Conservation (phyloP, 2,888 invertebrate species). For the Argyresthia albistria region DNA sequence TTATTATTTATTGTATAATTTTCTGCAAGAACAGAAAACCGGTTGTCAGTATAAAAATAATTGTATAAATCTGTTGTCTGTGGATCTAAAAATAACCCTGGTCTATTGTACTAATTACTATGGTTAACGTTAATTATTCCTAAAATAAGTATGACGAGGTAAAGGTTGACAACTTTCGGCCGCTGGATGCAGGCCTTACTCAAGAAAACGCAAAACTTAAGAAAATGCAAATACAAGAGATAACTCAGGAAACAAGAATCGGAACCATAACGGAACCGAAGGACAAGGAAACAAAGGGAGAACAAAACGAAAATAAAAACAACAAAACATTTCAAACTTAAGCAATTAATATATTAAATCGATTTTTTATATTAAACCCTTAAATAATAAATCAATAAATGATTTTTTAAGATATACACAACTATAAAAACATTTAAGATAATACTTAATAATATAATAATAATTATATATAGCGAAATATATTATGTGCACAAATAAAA, state of each 20-base stretch:
- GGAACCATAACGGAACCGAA: conserved; percentile 39
- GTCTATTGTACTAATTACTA: conserved; percentile 70
- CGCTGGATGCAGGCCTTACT: conserved; percentile 26
- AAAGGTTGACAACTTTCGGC: conserved; percentile 64
- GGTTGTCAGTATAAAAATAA: conserved; percentile 72
- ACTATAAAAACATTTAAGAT: conserved; percentile 70
- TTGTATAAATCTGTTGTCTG: conserved; percentile 59
- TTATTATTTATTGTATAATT: conserved; percentile 46
- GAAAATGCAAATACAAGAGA: not conserved
- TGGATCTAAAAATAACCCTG: conserved; percentile 73
- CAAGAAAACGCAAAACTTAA: not conserved
- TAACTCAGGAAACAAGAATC: conserved; percentile 35
- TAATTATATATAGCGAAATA: conserved; percentile 73
- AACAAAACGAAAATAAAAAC: conserved; percentile 51
- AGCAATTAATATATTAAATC: conserved; percentile 71
- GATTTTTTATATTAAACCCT: conserved; percentile 46
- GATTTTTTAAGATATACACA: conserved; percentile 72
- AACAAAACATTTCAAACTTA: conserved; percentile 67
- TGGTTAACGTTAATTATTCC: conserved; percentile 69
- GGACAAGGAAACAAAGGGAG: conserved; percentile 38
- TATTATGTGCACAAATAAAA: conserved; percentile 74
- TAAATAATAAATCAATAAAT: conserved; percentile 71
- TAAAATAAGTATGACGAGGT: conserved; percentile 68
- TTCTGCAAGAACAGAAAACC: conserved; percentile 65
- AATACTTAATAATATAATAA: conserved; percentile 73